Percentiles rank a stretch among this genome's conserved stretches.
Conservation (phyloP, 2,113 vertebrate species). For the Indri indri region DNA sequence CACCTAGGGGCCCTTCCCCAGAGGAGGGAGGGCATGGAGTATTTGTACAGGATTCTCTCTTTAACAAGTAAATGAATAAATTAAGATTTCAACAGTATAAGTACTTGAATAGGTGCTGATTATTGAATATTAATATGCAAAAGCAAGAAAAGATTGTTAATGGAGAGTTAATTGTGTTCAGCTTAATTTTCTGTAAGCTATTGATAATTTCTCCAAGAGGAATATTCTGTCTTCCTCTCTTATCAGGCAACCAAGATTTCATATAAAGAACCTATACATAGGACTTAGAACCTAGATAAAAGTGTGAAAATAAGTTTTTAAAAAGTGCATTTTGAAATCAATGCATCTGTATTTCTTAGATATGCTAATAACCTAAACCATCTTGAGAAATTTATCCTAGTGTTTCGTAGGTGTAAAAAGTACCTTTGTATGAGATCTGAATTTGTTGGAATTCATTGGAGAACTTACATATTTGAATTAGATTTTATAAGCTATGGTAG, state of each 20-base stretch:
- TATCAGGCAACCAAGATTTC: neutral
- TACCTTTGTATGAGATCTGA: neutral
- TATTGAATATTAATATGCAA: neutral
- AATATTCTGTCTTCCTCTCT: neutral
- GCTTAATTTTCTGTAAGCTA: neutral
- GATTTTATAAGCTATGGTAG: neutral
- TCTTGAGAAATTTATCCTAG: neutral
- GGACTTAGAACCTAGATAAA: neutral
- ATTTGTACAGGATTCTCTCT: neutral
- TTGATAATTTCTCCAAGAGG: neutral
- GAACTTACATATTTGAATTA: neutral
- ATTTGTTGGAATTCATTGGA: neutral
- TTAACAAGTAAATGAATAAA: neutral
- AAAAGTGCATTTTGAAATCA: neutral
- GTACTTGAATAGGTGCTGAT: neutral
- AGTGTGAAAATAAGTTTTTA: neutral
- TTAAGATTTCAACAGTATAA: neutral
- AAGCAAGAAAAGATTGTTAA: slow-evolving; percentile 27
- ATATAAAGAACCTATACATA: neutral
- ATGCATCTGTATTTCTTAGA: neutral
- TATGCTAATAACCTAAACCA: neutral
- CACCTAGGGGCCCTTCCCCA: neutral
- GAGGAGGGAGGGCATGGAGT: neutral
- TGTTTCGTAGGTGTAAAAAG: neutral
- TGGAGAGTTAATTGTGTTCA: neutral